Conservation (phyloP, 2,797 vertebrate species). For the Brotula barbata region DNA sequence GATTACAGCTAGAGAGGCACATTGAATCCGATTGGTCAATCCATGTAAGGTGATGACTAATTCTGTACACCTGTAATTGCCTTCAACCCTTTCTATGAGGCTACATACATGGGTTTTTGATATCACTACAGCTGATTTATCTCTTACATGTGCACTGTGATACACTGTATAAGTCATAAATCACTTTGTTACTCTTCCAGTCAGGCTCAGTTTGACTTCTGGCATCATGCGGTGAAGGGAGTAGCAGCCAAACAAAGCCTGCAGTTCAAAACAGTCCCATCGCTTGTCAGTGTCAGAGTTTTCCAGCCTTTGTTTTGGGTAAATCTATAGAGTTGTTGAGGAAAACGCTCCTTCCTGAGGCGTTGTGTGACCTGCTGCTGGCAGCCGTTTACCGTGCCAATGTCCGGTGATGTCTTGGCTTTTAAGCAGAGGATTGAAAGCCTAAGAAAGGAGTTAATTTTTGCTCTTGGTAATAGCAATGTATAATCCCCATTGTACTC, state of each 20-base stretch:
- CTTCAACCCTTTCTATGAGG: neutral
- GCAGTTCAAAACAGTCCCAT: conserved; percentile 25
- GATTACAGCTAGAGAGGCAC: too few species aligned
- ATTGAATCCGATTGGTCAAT: too few species aligned
- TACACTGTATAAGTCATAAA: conserved; percentile 25
- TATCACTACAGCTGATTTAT: conserved; percentile 25
- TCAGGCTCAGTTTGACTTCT: conserved; percentile 16
- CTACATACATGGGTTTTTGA: too few species aligned
- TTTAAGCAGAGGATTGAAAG: conserved; percentile 44
- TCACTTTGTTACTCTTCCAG: conserved; percentile 26
- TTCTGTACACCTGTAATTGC: neutral
- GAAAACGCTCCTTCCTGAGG: conserved; percentile 28
- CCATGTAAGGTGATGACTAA: too few species aligned
- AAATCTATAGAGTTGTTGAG: conserved; percentile 30
- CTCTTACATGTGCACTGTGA: conserved; percentile 18
- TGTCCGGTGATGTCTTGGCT: conserved; percentile 36
- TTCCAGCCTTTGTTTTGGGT: conserved; percentile 43
- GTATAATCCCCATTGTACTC: too few species aligned
- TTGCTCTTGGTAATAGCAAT: conserved; percentile 20
- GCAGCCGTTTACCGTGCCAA: conserved; percentile 23
- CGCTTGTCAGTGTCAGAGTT: conserved; percentile 18
- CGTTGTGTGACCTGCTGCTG: conserved; percentile 49
- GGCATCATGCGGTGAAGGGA: neutral
- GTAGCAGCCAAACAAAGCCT: conserved; percentile 17
- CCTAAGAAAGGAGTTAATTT: conserved; percentile 65